phyloP scores from a whole-genome alignment of 2,888 invertebrate genomes.

The Slavum lentiscoides region DNA sequence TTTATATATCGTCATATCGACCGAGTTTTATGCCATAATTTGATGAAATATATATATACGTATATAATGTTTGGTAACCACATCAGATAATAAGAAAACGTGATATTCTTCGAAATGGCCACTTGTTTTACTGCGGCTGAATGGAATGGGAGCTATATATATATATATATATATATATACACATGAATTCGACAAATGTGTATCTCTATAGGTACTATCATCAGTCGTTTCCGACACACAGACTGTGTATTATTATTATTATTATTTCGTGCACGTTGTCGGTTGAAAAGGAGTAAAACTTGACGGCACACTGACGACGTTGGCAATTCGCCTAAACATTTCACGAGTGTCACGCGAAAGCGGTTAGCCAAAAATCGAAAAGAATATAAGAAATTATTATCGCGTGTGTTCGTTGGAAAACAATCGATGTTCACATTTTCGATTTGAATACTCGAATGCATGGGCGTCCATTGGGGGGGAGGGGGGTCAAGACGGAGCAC shows the following conservation, averaged over 20 bases:
- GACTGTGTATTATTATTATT: neutral
- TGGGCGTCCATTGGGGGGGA: too few species aligned
- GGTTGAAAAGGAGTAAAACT: neutral
- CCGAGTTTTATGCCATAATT: neutral
- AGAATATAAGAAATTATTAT: too few species aligned
- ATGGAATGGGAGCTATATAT: neutral
- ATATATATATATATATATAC: too few species aligned
- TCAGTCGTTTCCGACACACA: neutral
- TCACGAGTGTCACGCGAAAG: too few species aligned
- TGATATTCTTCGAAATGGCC: constrained; percentile 25
- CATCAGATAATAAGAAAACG: constrained; percentile 14
- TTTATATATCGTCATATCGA: neutral
- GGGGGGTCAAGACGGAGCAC: too few species aligned
- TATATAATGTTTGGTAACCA: neutral
- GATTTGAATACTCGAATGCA: too few species aligned
- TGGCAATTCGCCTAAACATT: constrained; percentile 9
- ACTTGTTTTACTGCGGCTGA: neutral
- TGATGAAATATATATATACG: constrained; percentile 6
- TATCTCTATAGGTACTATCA: neutral
- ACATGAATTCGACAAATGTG: neutral
- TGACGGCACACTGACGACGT: neutral
- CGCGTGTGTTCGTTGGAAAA: too few species aligned
- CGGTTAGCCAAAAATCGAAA: neutral
- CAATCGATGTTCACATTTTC: too few species aligned
- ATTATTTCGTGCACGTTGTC: constrained; percentile 18